Base-by-base conservation (phyloP, 2,888 invertebrate genomes). In the Desoria tigrina region DNA sequence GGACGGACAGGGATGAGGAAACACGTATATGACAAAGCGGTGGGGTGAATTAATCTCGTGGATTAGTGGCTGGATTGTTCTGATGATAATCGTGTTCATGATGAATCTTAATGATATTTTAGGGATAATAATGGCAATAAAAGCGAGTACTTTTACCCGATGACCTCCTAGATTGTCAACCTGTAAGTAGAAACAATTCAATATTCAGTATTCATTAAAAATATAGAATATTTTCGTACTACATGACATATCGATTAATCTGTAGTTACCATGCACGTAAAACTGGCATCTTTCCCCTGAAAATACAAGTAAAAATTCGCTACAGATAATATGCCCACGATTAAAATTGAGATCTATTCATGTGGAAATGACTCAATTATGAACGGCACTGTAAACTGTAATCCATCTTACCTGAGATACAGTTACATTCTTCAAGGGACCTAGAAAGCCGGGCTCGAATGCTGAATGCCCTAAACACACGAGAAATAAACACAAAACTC, bases 351-450 rank as follows among this genome's bases (percentile, higher is more conserved):
- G 16, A 39, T 39, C 16, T 39, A 39, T 16, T 39, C 9, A 39
- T 11, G 16, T 39, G 39, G 39, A 39, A 39, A 11, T 11, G 16
- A 39, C 9, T 11, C 16, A 39, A 39, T 16, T 9, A 16, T 11
- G 9, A 39, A 39, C 9, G 39, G 16, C 9, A 39, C 49, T 49
- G 49, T 11, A 53, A 50, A 50, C 3, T 16, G n/a, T 51, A 7
- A 42, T 50, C 2, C 39, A 39, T 16, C 21, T 54, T 64, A 64
- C 74, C 63, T 74, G 75, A 72, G 90, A 86, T 78, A 90, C 88
- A 74, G 90, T 90, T 82, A 90, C 86, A 84, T 90, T 90, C 84
- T 89, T 88, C 84, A 90, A 82, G 53, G 90, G 88, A 78, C 86
- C 87, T 77, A 87, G 83, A 83, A 91, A 90, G 82, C 89, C 88